These are phyloP conservation scores for Petrophora chlorosata DNA, from an alignment of 2,888 invertebrate genomes.

Conservation along the genomic window DNA sequence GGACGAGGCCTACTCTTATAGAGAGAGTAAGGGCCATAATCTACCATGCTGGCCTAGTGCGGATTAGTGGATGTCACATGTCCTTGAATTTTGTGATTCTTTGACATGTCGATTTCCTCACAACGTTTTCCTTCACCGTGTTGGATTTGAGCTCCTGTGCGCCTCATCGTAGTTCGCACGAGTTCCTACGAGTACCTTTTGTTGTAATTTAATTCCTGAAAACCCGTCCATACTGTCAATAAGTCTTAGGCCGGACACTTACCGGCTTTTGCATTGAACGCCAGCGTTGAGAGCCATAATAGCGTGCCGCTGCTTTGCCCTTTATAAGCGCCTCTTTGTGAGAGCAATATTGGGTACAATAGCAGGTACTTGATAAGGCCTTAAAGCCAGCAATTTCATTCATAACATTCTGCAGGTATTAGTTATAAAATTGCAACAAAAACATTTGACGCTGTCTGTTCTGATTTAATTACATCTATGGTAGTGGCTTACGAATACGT, in stretches of 20 bases:
- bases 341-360: conserved; percentile 8
- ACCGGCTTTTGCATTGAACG: conserved; percentile 31
- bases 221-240: conserved; percentile 6
- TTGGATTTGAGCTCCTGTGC: no score
- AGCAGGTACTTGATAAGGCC: conserved; percentile 1
- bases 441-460: not conserved
- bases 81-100: no score
- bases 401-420: not conserved
- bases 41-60: no score
- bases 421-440: not conserved
- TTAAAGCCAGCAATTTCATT: not conserved
- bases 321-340: conserved; percentile 7
- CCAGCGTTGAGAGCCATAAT: conserved; percentile 27
- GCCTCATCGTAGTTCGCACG: no score
- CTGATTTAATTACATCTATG: not conserved
- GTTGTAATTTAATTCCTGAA: no score
- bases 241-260: conserved; percentile 23
- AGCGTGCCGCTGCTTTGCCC: conserved; percentile 17
- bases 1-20: no score
- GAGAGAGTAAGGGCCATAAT: no score
- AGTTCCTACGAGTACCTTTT: no score
- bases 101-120: no score
- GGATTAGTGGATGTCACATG: no score
- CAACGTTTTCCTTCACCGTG: no score
- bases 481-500: not conserved